Evolutionary conservation across 2,888 invertebrate species (phyloP), one percentile per base, ranked within the genome.

Genomic region (Diogma glabrata): DNA sequence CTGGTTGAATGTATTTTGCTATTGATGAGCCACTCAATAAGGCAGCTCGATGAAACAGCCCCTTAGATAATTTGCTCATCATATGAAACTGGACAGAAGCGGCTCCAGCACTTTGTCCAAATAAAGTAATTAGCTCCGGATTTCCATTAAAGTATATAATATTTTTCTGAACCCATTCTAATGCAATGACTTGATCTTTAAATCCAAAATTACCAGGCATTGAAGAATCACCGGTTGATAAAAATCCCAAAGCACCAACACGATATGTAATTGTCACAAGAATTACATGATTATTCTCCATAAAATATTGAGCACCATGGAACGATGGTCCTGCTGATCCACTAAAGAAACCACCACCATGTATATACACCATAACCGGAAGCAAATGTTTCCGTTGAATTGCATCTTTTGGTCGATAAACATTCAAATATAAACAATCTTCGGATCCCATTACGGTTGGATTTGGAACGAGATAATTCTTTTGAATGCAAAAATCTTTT

Each of bases 281-380:
- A 46, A 75, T 61, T 3, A 75, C 67, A 50, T 73, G 63, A 53
- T 65, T 58, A 0, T 63, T 63, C 55, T 75, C 74, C 74, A 76
- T 71, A 40, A 76, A 66, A 58, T 72, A 75, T 55, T 74, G 71
- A 1, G 76, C 74, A 3, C 75, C 75, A 24, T 67, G 60, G 14
- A 72, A 54, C 10, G 58, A 57, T 14, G 71, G 72, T 24, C 63
- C 64, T 0, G 71, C 67, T 2, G 67, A 61, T 8, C 76, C 76
- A 5, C 72, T 65, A 55, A 75, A 71, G 60, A 71, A 76, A 12
- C 71, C 76, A 0, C 76, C 76, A 33, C 74, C 75, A 58, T 74
- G 72, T 52, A 76, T 72, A 52, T 71, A 75, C 2, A 76, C 70
- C 71, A 76, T 71, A 1, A 76, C 75, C 0, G 74, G 72, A 3